Evolutionary conservation across 2,888 invertebrate genomes (phyloP).

Genomic region (Falcaria lacertinaria): DNA sequence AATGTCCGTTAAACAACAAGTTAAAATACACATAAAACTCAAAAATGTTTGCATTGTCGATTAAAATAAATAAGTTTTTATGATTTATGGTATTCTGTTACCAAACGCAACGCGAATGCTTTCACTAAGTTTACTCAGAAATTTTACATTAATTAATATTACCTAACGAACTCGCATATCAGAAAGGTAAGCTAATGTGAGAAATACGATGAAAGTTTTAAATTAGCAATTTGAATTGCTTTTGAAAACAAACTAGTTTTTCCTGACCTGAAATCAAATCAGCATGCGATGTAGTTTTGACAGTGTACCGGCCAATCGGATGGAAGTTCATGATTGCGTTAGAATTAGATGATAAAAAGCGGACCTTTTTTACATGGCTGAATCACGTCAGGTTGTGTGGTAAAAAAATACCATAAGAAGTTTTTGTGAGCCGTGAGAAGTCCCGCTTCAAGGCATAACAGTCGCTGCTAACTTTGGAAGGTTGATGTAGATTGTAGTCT

Average conservation of each 20-base stretch:
- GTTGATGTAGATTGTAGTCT: no score
- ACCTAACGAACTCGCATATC: background rate
- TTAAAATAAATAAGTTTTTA: background rate
- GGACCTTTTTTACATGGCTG: background rate
- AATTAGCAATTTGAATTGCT: slow-evolving; percentile 1
- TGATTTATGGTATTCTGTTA: background rate
- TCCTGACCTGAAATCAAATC: slow-evolving; percentile 2
- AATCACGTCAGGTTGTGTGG: background rate
- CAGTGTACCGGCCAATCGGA: background rate
- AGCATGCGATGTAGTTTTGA: slow-evolving; percentile 2
- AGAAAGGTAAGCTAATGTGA: background rate
- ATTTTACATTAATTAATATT: background rate
- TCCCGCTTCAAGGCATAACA: background rate
- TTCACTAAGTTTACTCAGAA: background rate
- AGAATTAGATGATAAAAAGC: background rate
- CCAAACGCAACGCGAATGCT: background rate
- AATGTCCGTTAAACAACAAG: no score
- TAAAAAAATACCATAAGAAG: background rate
- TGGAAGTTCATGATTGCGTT: background rate
- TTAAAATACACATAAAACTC: no score
- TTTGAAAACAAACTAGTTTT: slow-evolving; percentile 2
- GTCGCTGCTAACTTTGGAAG: no score
- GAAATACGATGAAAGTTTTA: background rate
- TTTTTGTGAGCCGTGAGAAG: background rate
- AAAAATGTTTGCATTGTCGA: no score